A percentile compares a stretch with the other conserved stretches of the same genome.
These are phyloP conservation scores for Turnix velox DNA, from an alignment of 2,113 vertebrate genomes.

Conservation along the genomic window DNA sequence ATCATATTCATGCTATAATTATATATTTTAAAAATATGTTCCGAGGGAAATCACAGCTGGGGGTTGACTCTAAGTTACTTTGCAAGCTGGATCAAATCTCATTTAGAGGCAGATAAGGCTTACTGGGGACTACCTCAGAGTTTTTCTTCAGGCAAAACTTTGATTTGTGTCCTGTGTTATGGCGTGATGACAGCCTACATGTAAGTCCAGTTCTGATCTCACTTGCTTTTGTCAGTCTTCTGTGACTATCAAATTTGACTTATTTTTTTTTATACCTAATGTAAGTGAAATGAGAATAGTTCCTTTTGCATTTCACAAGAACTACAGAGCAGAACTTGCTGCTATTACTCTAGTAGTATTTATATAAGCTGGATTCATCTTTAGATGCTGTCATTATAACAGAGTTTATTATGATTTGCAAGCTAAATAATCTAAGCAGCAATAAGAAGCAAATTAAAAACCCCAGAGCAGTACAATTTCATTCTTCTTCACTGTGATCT, in stretches of 20 bases:
- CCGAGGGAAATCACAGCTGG: slow-evolving; percentile 22
- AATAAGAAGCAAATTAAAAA: slow-evolving; percentile 63
- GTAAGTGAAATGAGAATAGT: neutral
- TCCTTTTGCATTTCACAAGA: slow-evolving; percentile 10
- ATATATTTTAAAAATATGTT: neutral
- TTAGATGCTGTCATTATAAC: slow-evolving; percentile 30
- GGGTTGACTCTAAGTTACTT: slow-evolving; percentile 4
- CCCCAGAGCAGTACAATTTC: slow-evolving; percentile 42
- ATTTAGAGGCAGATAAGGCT: slow-evolving; percentile 12
- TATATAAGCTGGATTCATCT: slow-evolving; percentile 47
- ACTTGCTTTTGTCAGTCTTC: neutral
- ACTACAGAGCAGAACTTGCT: slow-evolving; percentile 1
- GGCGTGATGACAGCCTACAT: neutral
- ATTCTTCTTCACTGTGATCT: slow-evolving; percentile 25
- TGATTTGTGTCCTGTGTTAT: neutral
- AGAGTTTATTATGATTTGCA: slow-evolving; percentile 53
- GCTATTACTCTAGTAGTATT: neutral
- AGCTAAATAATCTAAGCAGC: slow-evolving; percentile 56
- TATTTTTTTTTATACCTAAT: neutral
- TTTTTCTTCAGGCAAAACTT: slow-evolving; percentile 31
- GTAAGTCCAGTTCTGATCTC: neutral
- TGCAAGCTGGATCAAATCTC: neutral
- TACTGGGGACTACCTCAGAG: neutral
- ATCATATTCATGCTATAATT: slow-evolving; percentile 17
- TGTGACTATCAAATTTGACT: neutral